phyloP scores from a whole-genome alignment of 2,888 invertebrate species.

The Carcina quercana region DNA sequence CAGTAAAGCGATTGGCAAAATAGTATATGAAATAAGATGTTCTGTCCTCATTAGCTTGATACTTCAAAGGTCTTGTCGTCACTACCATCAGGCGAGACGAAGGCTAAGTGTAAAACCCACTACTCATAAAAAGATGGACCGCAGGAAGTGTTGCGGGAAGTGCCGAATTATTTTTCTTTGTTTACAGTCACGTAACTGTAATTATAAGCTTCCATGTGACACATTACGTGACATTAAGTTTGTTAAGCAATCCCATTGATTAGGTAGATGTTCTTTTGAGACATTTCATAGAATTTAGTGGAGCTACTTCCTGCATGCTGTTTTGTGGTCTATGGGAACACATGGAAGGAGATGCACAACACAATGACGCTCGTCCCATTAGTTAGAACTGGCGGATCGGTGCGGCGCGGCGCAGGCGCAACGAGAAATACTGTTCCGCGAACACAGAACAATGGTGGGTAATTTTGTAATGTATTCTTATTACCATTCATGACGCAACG shows the following conservation, averaged over 20 bases:
- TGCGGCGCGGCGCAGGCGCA: slow-evolving; percentile 42
- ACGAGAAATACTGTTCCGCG: slow-evolving; percentile 55
- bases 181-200: slow-evolving; percentile 16
- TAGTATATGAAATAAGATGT: no score
- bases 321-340: slow-evolving; percentile 47
- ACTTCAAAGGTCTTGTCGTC: no score
- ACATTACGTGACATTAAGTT: slow-evolving; percentile 31
- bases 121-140: no score
- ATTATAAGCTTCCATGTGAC: slow-evolving; percentile 11
- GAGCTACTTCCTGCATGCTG: slow-evolving; percentile 26
- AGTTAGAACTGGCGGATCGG: slow-evolving; percentile 45
- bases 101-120: no score
- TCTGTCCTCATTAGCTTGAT: no score
- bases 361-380: slow-evolving; percentile 56
- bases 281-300: slow-evolving; percentile 30
- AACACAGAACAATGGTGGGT: slow-evolving; percentile 68
- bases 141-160: no score
- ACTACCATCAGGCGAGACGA: no score
- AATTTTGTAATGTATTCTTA: slow-evolving; percentile 69
- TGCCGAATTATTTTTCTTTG: neutral
- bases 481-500: slow-evolving; percentile 66
- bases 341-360: slow-evolving; percentile 31
- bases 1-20: no score
- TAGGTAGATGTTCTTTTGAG: slow-evolving; percentile 8
- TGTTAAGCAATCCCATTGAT: slow-evolving; percentile 8